Conservation (phyloP, 1,140 invertebrate species). For the Medauroidea extradentata region DNA sequence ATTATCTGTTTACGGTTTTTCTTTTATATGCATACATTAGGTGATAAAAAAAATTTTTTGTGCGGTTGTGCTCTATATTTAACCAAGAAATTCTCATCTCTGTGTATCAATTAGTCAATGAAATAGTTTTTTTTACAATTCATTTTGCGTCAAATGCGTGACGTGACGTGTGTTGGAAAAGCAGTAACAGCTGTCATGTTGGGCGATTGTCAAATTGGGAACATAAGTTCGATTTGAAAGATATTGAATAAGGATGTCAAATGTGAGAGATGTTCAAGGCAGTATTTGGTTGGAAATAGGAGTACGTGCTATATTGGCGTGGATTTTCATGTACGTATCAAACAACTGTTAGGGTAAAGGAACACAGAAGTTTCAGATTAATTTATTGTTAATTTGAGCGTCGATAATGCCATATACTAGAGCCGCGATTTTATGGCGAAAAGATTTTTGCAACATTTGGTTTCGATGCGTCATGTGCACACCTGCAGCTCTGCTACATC, state of each 20-base stretch:
- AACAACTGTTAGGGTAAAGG: not conserved
- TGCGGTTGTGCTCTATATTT: too few species aligned
- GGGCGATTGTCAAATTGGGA: not conserved
- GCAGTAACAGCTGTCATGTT: not conserved
- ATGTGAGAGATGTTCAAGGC: conserved; percentile 21
- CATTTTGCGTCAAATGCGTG: not conserved
- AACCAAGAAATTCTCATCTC: too few species aligned
- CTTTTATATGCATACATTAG: too few species aligned
- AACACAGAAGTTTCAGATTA: not conserved
- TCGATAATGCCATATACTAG: too few species aligned
- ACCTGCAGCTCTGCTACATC: too few species aligned
- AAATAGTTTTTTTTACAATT: conserved; percentile 10
- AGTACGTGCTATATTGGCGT: conserved; percentile 37
- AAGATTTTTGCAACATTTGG: too few species aligned
- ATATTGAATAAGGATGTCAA: conserved; percentile 20
- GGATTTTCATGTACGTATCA: conserved; percentile 40
- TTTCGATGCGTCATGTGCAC: too few species aligned
- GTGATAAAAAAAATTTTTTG: too few species aligned
- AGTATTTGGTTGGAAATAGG: conserved; percentile 37
- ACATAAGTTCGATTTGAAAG: not conserved
- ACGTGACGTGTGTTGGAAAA: not conserved
- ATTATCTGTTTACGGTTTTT: too few species aligned
- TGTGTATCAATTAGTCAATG: too few species aligned
- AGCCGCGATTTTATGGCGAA: too few species aligned
- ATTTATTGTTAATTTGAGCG: too few species aligned